These are phyloP conservation scores for Enteromius fasciolatus DNA, from an alignment of 2,797 vertebrate species.

Conservation along the genomic window DNA sequence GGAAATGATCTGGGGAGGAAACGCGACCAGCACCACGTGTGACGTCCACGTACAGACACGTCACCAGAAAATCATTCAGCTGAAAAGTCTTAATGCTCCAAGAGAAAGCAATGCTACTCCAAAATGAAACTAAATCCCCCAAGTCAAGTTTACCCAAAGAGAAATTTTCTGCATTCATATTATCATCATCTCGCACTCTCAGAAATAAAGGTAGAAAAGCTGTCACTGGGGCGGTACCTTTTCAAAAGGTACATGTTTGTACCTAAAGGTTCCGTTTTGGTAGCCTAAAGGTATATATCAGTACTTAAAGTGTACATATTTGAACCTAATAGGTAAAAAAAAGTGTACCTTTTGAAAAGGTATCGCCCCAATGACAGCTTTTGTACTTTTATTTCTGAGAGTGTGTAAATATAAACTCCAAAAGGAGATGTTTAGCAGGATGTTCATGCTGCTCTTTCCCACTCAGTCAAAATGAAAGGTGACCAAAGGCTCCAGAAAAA, in stretches of 20 bases:
- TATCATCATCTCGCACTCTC: no score
- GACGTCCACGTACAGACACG: background rate
- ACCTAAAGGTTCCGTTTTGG: no score
- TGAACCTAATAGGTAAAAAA: no score
- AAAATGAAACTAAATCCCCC: background rate
- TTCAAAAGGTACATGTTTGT: no score
- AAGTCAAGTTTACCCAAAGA: background rate
- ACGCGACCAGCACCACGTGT: slow-evolving; percentile 2
- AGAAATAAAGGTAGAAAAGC: no score
- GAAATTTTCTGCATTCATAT: background rate
- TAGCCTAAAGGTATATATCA: no score
- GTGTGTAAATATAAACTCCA: background rate
- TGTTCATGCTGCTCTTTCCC: background rate
- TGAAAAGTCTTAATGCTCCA: slow-evolving; percentile 27
- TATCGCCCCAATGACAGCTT: no score
- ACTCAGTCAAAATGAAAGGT: background rate
- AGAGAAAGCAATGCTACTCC: slow-evolving; percentile 49
- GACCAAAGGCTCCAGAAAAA: background rate
- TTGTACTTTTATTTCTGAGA: no score
- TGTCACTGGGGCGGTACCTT: no score
- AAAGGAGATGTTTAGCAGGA: background rate
- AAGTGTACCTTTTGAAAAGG: no score
- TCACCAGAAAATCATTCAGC: background rate
- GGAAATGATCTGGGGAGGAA: slow-evolving; percentile 12
- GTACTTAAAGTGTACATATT: no score